Percentiles rank a stretch among this genome's conserved stretches.
Conservation (phyloP, 1,140 invertebrate genomes). For the Pseudomyrmex pallidus region DNA sequence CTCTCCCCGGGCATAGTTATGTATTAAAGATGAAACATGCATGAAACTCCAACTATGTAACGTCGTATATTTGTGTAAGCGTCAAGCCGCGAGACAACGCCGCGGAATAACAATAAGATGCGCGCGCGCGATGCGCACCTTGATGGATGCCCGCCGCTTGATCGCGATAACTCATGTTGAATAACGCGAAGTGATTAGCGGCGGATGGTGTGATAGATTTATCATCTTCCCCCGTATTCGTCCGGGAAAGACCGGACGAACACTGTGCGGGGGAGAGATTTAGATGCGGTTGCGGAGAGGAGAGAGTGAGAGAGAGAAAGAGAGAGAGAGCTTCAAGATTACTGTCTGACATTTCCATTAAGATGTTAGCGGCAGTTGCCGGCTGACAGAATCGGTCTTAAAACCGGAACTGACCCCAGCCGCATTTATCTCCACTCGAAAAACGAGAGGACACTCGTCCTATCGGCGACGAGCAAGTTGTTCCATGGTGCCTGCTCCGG, state of each 20-base stretch:
- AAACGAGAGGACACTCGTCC: conserved; percentile 72
- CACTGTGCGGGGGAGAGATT: not conserved
- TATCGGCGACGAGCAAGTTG: conserved; percentile 65
- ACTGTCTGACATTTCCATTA: conserved; percentile 47
- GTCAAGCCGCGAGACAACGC: conserved; percentile 48
- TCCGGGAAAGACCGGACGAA: not conserved
- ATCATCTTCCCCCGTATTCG: conserved; percentile 29
- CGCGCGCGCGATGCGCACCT: conserved; percentile 15
- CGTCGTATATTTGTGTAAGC: conserved; percentile 51
- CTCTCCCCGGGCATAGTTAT: conserved; percentile 37
- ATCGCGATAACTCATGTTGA: conserved; percentile 46
- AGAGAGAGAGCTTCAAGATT: not conserved
- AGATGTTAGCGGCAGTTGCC: conserved; percentile 27
- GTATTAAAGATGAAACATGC: conserved; percentile 60
- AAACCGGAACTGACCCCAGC: conserved; percentile 54
- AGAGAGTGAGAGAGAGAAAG: too few species aligned
- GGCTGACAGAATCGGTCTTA: conserved; percentile 67
- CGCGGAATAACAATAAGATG: conserved; percentile 53
- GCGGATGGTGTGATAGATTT: conserved; percentile 30
- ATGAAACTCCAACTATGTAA: conserved; percentile 58
- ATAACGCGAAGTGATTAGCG: conserved; percentile 39
- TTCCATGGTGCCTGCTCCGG: conserved; percentile 68
- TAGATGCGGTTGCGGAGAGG: not conserved
- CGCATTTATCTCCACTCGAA: conserved; percentile 71
- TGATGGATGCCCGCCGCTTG: conserved; percentile 39